phyloP scores from a whole-genome alignment of 2,113 vertebrate genomes.

The Astatotilapia flaviijosephi region DNA sequence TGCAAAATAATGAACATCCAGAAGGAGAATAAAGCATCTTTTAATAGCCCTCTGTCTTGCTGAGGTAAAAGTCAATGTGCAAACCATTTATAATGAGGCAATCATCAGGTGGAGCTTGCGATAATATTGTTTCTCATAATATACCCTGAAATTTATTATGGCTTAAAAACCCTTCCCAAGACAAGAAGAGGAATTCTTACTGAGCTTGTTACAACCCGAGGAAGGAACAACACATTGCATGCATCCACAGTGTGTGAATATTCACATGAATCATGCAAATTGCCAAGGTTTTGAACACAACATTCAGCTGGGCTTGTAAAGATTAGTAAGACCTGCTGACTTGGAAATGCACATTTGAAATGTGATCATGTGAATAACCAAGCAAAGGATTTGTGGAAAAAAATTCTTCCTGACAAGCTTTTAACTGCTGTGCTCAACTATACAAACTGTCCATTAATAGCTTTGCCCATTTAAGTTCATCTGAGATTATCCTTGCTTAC shows the following conservation, averaged over 20 bases:
- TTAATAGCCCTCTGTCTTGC: constrained; percentile 54
- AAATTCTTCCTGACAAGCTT: constrained; percentile 37
- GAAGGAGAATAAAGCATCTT: constrained; percentile 48
- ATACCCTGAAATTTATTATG: constrained; percentile 19
- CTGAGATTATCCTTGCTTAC: constrained; percentile 37
- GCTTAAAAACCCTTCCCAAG: neutral
- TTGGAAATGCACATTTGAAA: neutral
- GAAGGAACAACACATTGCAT: neutral
- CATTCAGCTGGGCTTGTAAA: constrained; percentile 11
- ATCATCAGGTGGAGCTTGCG: constrained; percentile 48
- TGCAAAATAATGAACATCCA: constrained; percentile 61
- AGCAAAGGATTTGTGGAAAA: constrained; percentile 47
- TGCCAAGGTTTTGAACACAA: neutral
- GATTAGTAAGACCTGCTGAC: constrained; percentile 11
- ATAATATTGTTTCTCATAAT: constrained; percentile 50
- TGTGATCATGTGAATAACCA: constrained; percentile 27
- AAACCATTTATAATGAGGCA: constrained; percentile 59
- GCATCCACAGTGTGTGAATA: neutral
- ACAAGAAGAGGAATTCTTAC: constrained; percentile 1
- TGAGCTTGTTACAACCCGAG: neutral
- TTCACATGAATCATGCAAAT: constrained; percentile 11
- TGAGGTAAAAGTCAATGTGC: constrained; percentile 40
- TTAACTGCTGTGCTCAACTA: constrained; percentile 26
- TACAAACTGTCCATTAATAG: constrained; percentile 37
- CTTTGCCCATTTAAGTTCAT: constrained; percentile 1